Evolutionary conservation across 35 echinoderm and acorn worm species (phyloP), one percentile per base, ranked within the genome.

Genomic region (Strongylocentrotus purpuratus): DNA sequence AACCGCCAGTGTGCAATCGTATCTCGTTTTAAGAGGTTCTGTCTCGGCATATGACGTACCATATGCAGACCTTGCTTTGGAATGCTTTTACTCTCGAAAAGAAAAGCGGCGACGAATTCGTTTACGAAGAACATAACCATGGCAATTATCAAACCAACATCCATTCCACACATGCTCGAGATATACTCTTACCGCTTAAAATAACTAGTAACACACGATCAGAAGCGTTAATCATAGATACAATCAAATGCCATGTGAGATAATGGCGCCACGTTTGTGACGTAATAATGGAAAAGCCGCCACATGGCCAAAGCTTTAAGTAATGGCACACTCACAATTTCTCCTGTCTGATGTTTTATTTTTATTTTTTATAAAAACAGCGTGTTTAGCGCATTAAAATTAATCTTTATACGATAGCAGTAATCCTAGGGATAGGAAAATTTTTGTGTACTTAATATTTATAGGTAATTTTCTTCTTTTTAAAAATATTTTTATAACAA

Each of bases 21-120:
- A 78, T 78, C 65, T 78, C 65, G 4, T 78, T 78, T n/a, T 78
- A 78, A 78, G 65, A 78, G 65, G 28, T n/a, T 18, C 65, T 55
- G 15, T 55, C 50, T 55, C 50, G 15, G 50, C 50, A 55, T 55
- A 55, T 55, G 50, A 55, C 50, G 50, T 55, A 14, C 8, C 50
- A 55, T 55, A 55, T 55, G 28, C 65, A 78, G 28, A 78, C 28
- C 65, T 78, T 18, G 65, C 65, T 28, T 28, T n/a, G 65, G 65
- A 78, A 78, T 78, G 65, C 65, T 78, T 78, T 78, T 28, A 78
- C 65, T n/a, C 65, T 78, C 65, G 65, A 71, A 71, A 20, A 71
- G 65, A n/a, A 78, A n/a, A 22, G 65, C 65, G 65, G 65, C 65
- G 28, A 78, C 65, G 25, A 78, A 78, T 78, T 78, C 65, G 28